phyloP scores from a whole-genome alignment of 2,113 vertebrate species.

The Ctenomys sociabilis region DNA sequence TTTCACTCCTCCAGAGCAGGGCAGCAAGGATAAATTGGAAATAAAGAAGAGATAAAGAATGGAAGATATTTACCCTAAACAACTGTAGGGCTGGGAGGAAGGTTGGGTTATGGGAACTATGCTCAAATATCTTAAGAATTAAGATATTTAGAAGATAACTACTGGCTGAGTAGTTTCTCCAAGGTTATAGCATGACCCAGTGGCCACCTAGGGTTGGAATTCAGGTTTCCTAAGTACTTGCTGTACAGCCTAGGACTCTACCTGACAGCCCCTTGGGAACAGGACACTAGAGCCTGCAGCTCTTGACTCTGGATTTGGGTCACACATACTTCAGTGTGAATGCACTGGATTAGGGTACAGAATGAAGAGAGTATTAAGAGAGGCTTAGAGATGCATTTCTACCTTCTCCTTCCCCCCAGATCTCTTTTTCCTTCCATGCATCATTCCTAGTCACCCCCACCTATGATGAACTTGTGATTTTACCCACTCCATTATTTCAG shows the following conservation, averaged over 20 bases:
- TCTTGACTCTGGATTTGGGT: neutral
- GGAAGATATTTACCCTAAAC: neutral
- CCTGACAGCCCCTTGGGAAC: neutral
- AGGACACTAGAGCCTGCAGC: neutral
- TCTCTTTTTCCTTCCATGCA: neutral
- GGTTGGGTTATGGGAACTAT: neutral
- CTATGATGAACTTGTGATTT: neutral
- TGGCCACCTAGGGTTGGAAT: neutral
- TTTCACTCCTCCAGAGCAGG: neutral
- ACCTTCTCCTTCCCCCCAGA: neutral
- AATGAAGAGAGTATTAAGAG: neutral
- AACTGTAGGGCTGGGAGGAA: neutral
- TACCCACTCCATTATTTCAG: neutral
- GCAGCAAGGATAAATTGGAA: neutral
- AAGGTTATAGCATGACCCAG: neutral
- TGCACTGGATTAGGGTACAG: neutral
- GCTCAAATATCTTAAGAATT: slow-evolving; percentile 1
- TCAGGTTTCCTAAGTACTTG: neutral
- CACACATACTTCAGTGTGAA: neutral
- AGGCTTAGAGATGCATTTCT: neutral
- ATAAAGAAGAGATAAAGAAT: neutral
- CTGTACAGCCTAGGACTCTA: neutral
- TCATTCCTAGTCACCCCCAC: neutral
- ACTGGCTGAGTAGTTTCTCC: neutral
- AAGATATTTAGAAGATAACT: too few relatives aligned